Conservation (phyloP, 2,888 invertebrate species). For the Chloroclystis v-ata region DNA sequence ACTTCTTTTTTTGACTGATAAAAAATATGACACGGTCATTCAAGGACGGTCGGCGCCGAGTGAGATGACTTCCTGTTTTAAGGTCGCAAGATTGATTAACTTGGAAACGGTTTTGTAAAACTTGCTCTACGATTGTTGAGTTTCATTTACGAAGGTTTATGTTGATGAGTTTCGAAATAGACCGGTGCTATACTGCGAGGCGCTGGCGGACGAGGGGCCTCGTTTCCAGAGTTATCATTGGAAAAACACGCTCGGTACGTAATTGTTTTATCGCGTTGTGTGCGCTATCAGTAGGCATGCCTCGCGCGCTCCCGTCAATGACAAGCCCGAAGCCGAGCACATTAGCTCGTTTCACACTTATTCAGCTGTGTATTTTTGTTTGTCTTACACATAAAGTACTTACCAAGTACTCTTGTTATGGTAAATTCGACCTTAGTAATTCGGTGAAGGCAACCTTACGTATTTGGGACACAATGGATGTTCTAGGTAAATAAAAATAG, state of each 20-base stretch:
- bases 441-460: slow-evolving; percentile 20
- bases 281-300: slow-evolving; percentile 57
- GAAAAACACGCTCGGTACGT: slow-evolving; percentile 64
- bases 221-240: slow-evolving; percentile 60
- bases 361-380: slow-evolving; percentile 25
- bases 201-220: slow-evolving; percentile 38
- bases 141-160: slow-evolving; percentile 19
- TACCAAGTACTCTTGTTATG: slow-evolving; percentile 22
- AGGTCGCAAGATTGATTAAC: slow-evolving; percentile 48
- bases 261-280: slow-evolving; percentile 52
- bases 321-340: slow-evolving; percentile 31
- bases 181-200: slow-evolving; percentile 28
- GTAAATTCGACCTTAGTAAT: slow-evolving; percentile 26
- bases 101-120: slow-evolving; percentile 34
- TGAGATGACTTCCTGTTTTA: slow-evolving; percentile 66
- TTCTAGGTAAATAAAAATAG: slow-evolving; percentile 1
- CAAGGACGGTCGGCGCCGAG: slow-evolving; percentile 62
- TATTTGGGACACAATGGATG: slow-evolving; percentile 23
- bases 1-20: slow-evolving; percentile 67
- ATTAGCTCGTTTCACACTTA: slow-evolving; percentile 23
- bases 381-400: slow-evolving; percentile 16
- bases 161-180: slow-evolving; percentile 13
- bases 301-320: slow-evolving; percentile 32
- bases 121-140: slow-evolving; percentile 25
- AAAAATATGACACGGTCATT: slow-evolving; percentile 72